Evolutionary conservation across 2,113 vertebrate genomes (phyloP).

Genomic region (Zapus hudsonius): DNA sequence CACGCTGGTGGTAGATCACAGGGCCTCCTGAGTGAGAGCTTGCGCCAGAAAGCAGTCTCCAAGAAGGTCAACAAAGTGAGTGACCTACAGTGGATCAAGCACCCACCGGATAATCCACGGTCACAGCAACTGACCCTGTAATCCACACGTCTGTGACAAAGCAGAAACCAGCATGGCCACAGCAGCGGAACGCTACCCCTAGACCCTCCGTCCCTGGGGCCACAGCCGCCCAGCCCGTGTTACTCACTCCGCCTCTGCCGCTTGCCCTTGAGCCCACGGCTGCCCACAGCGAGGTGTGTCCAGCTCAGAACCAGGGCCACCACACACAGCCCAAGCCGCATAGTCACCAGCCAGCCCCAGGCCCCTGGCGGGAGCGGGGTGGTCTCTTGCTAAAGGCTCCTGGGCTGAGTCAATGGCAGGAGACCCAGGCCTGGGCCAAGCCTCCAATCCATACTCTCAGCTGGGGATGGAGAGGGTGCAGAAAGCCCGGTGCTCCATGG

Average conservation of each 20-base stretch:
- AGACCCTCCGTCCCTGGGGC: not conserved
- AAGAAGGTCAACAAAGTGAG: not conserved
- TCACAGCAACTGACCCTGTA: not conserved
- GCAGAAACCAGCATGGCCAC: not conserved
- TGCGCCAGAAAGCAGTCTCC: constrained; percentile 57
- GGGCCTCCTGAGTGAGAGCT: constrained; percentile 23
- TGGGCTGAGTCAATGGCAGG: constrained; percentile 84
- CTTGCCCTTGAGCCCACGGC: constrained; percentile 91
- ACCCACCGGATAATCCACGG: not conserved
- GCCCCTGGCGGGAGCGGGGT: constrained; percentile 83
- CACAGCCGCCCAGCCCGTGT: not conserved
- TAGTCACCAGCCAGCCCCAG: constrained; percentile 93
- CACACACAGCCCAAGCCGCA: constrained; percentile 96
- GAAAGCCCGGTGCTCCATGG: constrained; percentile 84
- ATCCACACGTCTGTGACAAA: not conserved
- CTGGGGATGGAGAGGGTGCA: constrained; percentile 75
- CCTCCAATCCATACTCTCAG: constrained; percentile 83
- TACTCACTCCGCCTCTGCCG: constrained; percentile 97
- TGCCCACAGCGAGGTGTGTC: constrained; percentile 90
- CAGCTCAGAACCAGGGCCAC: constrained; percentile 95
- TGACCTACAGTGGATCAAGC: constrained; percentile 5
- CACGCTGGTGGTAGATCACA: constrained; percentile 53
- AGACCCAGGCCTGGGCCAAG: constrained; percentile 80
- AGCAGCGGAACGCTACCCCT: not conserved
- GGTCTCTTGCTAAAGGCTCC: constrained; percentile 82